These are phyloP conservation scores for Parthenolecanium corni DNA, from an alignment of 2,888 invertebrate species.

Conservation along the genomic window DNA sequence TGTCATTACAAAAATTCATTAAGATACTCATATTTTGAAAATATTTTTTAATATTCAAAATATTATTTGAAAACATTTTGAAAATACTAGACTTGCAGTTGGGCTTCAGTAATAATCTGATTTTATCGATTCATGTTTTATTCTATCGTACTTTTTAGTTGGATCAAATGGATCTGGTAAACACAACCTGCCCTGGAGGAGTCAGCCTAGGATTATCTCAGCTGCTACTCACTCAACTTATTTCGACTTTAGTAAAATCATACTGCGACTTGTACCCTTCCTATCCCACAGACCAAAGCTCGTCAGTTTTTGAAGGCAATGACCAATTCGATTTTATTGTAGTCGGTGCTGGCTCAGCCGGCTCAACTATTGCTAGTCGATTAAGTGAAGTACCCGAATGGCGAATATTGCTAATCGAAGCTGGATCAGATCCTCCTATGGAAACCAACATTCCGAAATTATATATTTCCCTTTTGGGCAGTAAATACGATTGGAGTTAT, in stretches of 20 bases:
- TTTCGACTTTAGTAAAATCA: constrained; percentile 1
- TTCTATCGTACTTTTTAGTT: no score
- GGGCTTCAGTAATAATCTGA: no score
- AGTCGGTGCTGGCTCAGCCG: constrained; percentile 19
- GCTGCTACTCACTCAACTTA: constrained; percentile 4
- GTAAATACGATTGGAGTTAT: constrained; percentile 12
- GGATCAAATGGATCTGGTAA: not conserved
- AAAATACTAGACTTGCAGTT: no score
- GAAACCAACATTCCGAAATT: constrained; percentile 10
- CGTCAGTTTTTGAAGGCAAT: not conserved
- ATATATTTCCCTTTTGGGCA: not conserved
- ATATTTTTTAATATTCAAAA: no score
- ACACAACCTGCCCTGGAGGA: not conserved
- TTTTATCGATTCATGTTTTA: not conserved
- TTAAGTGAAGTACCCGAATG: constrained; percentile 6
- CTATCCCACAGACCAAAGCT: constrained; percentile 1
- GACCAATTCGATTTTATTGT: constrained; percentile 16
- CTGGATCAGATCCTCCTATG: constrained; percentile 11
- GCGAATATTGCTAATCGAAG: constrained; percentile 15
- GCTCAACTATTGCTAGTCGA: constrained; percentile 4
- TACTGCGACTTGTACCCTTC: not conserved
- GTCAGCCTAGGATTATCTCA: constrained; percentile 1
- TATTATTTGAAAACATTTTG: no score
- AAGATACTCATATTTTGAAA: no score
- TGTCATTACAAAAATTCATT: no score